These are phyloP conservation scores for Amazona guildingii DNA, from an alignment of 2,113 vertebrate genomes.

Conservation along the genomic window DNA sequence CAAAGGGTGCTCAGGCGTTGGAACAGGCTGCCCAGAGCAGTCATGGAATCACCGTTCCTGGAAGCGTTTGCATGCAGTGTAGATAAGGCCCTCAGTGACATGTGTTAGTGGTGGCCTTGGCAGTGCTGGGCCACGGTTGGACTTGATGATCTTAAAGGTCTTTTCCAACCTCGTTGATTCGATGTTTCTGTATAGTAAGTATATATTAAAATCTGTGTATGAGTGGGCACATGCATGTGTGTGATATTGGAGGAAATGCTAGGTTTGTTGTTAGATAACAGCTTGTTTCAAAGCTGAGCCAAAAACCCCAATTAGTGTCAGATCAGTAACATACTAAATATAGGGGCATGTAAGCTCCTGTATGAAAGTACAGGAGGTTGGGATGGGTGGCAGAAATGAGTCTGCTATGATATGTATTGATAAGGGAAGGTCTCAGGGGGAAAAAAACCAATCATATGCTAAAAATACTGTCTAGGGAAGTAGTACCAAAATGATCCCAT, in stretches of 20 bases:
- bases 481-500: not conserved
- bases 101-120: too few species aligned
- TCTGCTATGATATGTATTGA: not conserved
- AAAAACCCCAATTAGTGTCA: not conserved
- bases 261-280: not conserved
- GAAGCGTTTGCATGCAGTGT: too few species aligned
- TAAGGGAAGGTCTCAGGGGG: not conserved
- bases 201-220: not conserved
- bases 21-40: too few species aligned
- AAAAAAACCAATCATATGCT: rapidly evolving
- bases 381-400: not conserved
- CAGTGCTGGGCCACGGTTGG: too few species aligned
- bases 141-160: too few species aligned
- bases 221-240: not conserved
- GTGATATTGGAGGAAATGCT: not conserved
- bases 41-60: too few species aligned
- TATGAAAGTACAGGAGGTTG: not conserved
- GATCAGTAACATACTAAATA: not conserved
- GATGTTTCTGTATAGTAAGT: not conserved
- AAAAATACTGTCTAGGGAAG: not conserved
- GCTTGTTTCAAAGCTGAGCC: not conserved
- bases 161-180: too few species aligned
- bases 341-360: not conserved
- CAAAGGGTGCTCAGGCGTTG: too few species aligned
- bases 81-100: too few species aligned